Evolutionary conservation across 1,140 invertebrate species (phyloP), one percentile per base, ranked within the genome.

Genomic region (Drosophila kohkoa): DNA sequence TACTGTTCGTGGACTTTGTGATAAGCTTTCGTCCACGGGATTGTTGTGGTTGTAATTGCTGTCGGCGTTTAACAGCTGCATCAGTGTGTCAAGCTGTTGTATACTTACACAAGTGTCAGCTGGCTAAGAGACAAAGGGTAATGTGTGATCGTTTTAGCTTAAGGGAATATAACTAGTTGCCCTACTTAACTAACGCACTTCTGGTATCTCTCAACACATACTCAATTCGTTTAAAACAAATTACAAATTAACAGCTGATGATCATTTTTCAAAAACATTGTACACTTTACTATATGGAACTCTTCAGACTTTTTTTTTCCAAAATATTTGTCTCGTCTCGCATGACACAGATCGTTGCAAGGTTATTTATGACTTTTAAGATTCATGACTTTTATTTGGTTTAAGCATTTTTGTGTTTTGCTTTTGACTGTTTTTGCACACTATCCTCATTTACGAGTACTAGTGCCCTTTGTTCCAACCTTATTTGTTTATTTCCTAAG

Each of bases 371-470:
- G 51, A 49, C 51, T 35, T n/a, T 64, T 64, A 11, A 49, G 51
- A 43, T 51, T 64, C 7, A 38, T 38, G 35, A 38, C 45, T 58
- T 60, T 43, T 78, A 79, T 76, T 77, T 79, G 65, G 32, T 51
- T 55, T 30, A 38, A 38, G 35, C 41, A 68, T 55, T 32, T 55
- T 32, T 49, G 46, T 77, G 20, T 82, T 70, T 55, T 75, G 46
- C 43, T 60, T 46, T 65, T 52, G 15, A n/a, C 49, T 16, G 49
- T 57, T 59, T 73, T 73, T 16, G 70, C 70, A 45, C 62, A 28
- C 43, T 10, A 72, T 43, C 58, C 66, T 11, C 13, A 75, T 81
- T 81, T 83, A 85, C 65, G 69, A 77, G 67, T 69, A 85, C 65
- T 69, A 77, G 67, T 69, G 81, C 74, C 65, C 74, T 81, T 77